Percentiles rank a stretch among this genome's conserved stretches.
Evolutionary conservation across 2,113 vertebrate species (phyloP).

Genomic region (Ovis canadensis): DNA sequence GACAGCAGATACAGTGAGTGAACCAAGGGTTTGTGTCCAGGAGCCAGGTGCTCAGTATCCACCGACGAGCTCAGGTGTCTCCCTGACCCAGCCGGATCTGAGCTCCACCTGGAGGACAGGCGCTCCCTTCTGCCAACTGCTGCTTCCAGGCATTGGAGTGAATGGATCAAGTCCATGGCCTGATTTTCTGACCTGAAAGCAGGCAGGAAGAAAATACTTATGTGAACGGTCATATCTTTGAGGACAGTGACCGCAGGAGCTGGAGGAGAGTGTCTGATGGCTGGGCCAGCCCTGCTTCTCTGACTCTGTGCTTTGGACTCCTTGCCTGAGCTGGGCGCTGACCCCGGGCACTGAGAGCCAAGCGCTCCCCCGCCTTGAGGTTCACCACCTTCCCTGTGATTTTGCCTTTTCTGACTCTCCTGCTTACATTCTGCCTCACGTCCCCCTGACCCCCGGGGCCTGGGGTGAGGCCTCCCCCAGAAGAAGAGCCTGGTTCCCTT

Average conservation of each 20-base stretch:
- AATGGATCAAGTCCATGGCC: neutral
- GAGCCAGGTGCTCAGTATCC: neutral
- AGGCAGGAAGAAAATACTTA: neutral
- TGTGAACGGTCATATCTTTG: neutral
- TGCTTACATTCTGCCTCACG: neutral
- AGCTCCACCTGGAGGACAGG: neutral
- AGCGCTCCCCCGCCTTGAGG: too few relatives aligned
- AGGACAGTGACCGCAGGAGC: neutral
- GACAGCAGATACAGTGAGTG: neutral
- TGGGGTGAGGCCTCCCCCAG: neutral
- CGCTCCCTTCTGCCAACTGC: neutral
- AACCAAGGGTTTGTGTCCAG: neutral
- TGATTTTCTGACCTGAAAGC: neutral
- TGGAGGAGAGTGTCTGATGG: neutral
- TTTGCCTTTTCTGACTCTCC: neutral
- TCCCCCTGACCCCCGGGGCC: accelerated
- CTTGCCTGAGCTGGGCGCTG: neutral
- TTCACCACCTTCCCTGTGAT: neutral
- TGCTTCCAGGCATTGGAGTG: neutral
- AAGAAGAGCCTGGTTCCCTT: neutral
- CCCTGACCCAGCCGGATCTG: neutral
- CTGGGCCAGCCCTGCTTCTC: neutral
- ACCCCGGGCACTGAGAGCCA: neutral
- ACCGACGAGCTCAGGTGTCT: neutral
- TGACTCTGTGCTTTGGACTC: neutral